These are phyloP conservation scores for Cecropterus lyciades DNA, from an alignment of 1,140 invertebrate species.

Conservation along the genomic window DNA sequence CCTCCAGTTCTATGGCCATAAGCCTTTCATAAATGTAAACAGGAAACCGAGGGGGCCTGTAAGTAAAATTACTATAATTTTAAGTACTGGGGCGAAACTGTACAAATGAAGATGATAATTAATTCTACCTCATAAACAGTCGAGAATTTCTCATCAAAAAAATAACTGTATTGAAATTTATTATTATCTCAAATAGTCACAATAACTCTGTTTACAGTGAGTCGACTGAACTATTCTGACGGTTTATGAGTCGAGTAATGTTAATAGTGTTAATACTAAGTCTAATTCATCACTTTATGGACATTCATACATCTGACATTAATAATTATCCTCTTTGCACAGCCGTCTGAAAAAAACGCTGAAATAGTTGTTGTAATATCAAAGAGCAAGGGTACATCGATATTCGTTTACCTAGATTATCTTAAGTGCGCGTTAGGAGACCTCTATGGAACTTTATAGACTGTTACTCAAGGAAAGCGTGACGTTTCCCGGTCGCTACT, in stretches of 20 bases:
- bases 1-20: too few relatives aligned
- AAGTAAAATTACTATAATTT: too few relatives aligned
- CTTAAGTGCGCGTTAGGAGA: background rate
- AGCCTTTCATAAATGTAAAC: too few relatives aligned
- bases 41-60: too few relatives aligned
- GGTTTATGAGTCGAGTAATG: conserved; percentile 68
- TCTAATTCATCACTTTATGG: conserved; percentile 75
- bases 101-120: too few relatives aligned
- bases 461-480: conserved; percentile 59
- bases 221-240: conserved; percentile 47
- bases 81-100: too few relatives aligned
- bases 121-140: too few relatives aligned
- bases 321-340: conserved; percentile 78
- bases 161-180: too few relatives aligned
- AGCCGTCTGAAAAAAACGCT: conserved; percentile 82
- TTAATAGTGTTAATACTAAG: conserved; percentile 81
- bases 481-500: conserved; percentile 73
- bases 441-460: conserved; percentile 14
- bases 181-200: too few relatives aligned
- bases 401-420: conserved; percentile 23
- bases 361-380: conserved; percentile 84
- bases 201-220: too few relatives aligned
- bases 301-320: conserved; percentile 82
- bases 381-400: conserved; percentile 62
- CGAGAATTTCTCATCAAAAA: too few relatives aligned